Conservation (phyloP, 2,113 vertebrate genomes). For the Cavia aperea region DNA sequence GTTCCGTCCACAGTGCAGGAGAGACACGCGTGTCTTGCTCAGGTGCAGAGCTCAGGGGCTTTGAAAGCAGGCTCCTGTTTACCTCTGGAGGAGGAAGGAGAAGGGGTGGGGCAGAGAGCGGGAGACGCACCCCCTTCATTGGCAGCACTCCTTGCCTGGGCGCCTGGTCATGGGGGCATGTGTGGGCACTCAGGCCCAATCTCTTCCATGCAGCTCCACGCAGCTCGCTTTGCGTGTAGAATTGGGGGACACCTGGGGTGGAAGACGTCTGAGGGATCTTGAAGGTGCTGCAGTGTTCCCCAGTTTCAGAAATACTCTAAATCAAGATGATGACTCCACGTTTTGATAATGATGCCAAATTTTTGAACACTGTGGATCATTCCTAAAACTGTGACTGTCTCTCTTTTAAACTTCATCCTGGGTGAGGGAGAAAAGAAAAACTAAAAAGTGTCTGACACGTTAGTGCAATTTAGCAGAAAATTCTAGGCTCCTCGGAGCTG, state of each 20-base stretch:
- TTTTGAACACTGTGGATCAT: conserved; percentile 25
- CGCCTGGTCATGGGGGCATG: not conserved
- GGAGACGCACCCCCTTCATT: not conserved
- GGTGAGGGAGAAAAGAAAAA: not conserved
- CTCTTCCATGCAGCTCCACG: not conserved
- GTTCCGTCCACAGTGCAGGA: not conserved
- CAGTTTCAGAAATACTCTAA: not conserved
- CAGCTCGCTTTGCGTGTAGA: not conserved
- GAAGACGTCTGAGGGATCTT: not conserved
- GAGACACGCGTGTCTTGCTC: not conserved
- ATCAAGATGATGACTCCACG: not conserved
- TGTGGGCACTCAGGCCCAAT: accelerated
- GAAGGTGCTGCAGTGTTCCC: conserved; percentile 14
- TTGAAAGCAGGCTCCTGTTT: too few relatives aligned
- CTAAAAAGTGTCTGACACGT: not conserved
- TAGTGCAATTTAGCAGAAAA: not conserved
- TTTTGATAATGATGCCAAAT: not conserved
- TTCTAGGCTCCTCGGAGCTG: not conserved
- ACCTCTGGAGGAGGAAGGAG: not conserved
- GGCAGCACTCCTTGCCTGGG: not conserved
- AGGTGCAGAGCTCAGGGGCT: not conserved
- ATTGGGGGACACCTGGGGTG: not conserved
- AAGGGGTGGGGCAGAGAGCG: accelerated
- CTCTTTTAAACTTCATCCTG: not conserved
- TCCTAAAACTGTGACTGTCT: conserved; percentile 5